Percentiles rank a stretch among this genome's conserved stretches.
phyloP scores from a whole-genome alignment of 2,888 invertebrate genomes.

The Drosophila antonietae region DNA sequence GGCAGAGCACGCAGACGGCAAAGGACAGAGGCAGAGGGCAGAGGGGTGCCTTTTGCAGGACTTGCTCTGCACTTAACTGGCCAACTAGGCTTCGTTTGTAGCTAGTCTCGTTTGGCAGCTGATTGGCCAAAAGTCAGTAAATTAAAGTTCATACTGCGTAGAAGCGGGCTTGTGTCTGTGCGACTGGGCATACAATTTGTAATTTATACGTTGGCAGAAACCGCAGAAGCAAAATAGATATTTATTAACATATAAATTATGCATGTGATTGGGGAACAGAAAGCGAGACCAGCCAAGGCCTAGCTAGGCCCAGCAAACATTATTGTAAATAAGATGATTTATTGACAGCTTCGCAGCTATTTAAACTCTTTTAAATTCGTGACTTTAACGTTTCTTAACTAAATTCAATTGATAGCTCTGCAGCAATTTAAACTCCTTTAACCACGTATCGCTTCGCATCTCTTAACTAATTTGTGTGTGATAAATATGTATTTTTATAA shows the following conservation, averaged over 20 bases:
- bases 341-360: constrained; percentile 49
- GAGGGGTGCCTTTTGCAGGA: constrained; percentile 69
- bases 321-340: constrained; percentile 55
- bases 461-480: constrained; percentile 55
- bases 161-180: constrained; percentile 15
- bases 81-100: constrained; percentile 38
- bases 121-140: constrained; percentile 78
- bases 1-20: neutral
- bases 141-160: constrained; percentile 66
- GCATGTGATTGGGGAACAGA: constrained; percentile 70
- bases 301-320: neutral
- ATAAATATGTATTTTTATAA: constrained; percentile 42
- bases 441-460: constrained; percentile 16
- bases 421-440: constrained; percentile 43
- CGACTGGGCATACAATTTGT: constrained; percentile 69
- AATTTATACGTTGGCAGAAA: constrained; percentile 73
- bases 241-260: constrained; percentile 79
- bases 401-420: constrained; percentile 58
- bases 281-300: constrained; percentile 13
- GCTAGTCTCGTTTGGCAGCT: constrained; percentile 65
- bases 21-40: constrained; percentile 8
- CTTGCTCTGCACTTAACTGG: constrained; percentile 69
- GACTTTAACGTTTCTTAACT: constrained; percentile 21
- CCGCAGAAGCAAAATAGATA: constrained; percentile 78
- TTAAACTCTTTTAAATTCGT: constrained; percentile 50